A percentile compares a stretch with the other conserved stretches of the same genome.
These are phyloP conservation scores for Bujurquina vittata DNA, from an alignment of 2,113 vertebrate species.

Conservation along the genomic window DNA sequence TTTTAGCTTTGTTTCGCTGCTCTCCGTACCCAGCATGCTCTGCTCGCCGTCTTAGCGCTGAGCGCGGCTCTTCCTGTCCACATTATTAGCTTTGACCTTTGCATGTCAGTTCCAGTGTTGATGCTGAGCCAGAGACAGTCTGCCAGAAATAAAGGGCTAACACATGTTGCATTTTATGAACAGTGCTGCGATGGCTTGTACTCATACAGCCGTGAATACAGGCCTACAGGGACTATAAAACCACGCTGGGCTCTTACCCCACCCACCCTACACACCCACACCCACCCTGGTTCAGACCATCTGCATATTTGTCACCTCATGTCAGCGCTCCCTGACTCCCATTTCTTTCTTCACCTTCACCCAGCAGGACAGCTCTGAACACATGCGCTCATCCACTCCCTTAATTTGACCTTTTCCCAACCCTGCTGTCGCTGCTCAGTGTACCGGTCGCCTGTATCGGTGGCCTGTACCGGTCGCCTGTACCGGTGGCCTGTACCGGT, in stretches of 20 bases:
- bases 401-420: slow-evolving; percentile 14
- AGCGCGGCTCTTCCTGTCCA: slow-evolving; percentile 47
- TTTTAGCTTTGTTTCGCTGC: slow-evolving; percentile 19
- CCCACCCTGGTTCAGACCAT: slow-evolving; percentile 36
- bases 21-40: not conserved
- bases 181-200: slow-evolving; percentile 27
- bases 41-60: slow-evolving; percentile 41
- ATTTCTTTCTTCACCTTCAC: slow-evolving; percentile 35
- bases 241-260: slow-evolving; percentile 33
- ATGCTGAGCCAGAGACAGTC: slow-evolving; percentile 49
- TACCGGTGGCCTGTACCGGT: too few species aligned
- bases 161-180: slow-evolving; percentile 72
- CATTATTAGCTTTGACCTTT: slow-evolving; percentile 73
- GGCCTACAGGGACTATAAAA: slow-evolving; percentile 56
- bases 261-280: slow-evolving; percentile 32
- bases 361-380: not conserved
- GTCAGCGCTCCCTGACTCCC: slow-evolving; percentile 15
- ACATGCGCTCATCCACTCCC: slow-evolving; percentile 22
- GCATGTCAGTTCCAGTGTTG: slow-evolving; percentile 40
- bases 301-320: slow-evolving; percentile 11
- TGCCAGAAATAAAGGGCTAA: slow-evolving; percentile 72
- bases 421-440: not conserved
- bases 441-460: not conserved
- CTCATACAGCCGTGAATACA: slow-evolving; percentile 32
- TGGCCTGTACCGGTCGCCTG: too few species aligned